Evolutionary conservation across 2,113 vertebrate species (phyloP), one percentile per base, ranked within the genome.

Genomic region (Takifugu flavidus): DNA sequence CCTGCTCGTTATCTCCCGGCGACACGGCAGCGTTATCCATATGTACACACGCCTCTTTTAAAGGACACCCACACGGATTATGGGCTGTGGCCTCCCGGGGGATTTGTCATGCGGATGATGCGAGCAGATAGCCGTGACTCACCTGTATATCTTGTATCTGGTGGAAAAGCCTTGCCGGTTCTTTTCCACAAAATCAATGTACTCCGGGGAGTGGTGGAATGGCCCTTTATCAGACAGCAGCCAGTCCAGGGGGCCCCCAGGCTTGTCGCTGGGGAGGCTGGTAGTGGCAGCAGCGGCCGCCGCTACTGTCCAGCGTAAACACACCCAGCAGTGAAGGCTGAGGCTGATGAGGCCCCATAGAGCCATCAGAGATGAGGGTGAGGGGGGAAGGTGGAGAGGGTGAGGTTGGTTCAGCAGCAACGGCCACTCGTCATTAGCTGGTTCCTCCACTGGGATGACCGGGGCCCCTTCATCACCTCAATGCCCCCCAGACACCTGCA

Each of bases 71-170:
- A 13, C 11, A 31, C 13, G 20, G 45, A 42, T 25, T 7, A 10
- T 59, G 46, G 47, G 27, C 59, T 5, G 63, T 1, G 26, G 15
- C 56, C 65, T 25, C 8, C 7, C 31, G n/a, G 27, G 13, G 15
- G n/a, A 8, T 8, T 20, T 8, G n/a, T 50, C 25, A 26, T 12
- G 20, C 20, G 20, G 20, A 20, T 20, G 20, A 20, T 20, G 20
- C 20, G 20, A 12, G 25, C 20, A 20, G 10, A 11, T 3, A 26
- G 7, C 25, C 11, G 49, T 28, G 49, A 57, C 94, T 91, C 88
- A 98, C 96, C 96, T 95, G 91, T 99, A 98, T 79, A 99, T 99
- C 91, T 98, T 99, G 93, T 99, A 99, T 93, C 96, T 92, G 51
- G 96, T 98, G 86, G 94, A 95, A 92, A 98, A 99, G 87, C 96